Evolutionary conservation across 2,797 vertebrate genomes (phyloP), one percentile per base, ranked within the genome.

Genomic region (Monodelphis domestica): DNA sequence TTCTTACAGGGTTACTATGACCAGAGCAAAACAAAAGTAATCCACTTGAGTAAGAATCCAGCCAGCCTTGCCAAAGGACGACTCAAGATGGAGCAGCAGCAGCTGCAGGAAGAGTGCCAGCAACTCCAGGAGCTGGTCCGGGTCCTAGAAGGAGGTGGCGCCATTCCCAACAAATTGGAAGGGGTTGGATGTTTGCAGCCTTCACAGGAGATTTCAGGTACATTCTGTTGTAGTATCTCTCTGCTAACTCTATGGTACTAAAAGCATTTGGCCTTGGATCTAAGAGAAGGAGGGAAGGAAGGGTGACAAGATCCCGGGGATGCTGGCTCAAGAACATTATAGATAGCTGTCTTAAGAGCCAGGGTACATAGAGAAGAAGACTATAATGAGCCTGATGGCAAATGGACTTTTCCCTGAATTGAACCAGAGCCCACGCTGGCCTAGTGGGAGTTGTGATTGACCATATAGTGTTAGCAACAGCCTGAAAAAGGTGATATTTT

Each of bases 21-120:
- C 98, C 99, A 99, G 50, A 98, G 98, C 94, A 99, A 98, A 97
- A 99, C 99, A 95, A 99, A 99, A 95, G 99, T 99, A 91, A 97
- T 99, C 89, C 99, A 99, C 96, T 95, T 99, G 94, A 99, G 98
- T 91, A 97, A 99, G 98, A 99, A 99, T 98, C 99, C 99, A 0
- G 97, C 98, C 0, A 97, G 98, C 15, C 89, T 98, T 96, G 99
- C 99, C 78, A 99, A 99, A 98, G 99, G 99, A 97, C 98, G 99
- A 96, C 99, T 98, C 5, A 98, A 97, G 24, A 98, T 99, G 95
- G 99, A 99, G 91, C 98, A 98, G 84, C 98, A 98, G 53, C 97
- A 97, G 88, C 98, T 99, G 53, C 98, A 96, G 95, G 98, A 99
- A 94, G 99, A 99, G 96, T 99, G 99, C 0, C 98, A 98, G 1